These are phyloP conservation scores for Cephus sareptanus DNA, from an alignment of 2,888 invertebrate genomes.

Conservation along the genomic window DNA sequence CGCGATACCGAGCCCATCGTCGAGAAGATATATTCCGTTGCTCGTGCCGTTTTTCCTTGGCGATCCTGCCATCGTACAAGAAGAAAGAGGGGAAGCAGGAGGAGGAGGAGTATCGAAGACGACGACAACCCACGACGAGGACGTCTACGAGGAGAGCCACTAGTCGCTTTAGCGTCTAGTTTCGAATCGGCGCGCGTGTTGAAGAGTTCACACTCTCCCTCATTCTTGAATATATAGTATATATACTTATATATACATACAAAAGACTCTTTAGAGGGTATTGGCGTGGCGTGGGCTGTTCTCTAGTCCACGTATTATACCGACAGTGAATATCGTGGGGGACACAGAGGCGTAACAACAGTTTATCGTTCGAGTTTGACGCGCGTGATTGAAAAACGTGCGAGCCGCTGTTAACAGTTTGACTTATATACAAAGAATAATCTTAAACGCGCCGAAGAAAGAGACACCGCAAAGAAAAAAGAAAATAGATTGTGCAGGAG, in stretches of 20 bases:
- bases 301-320: background rate
- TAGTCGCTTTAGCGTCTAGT: background rate
- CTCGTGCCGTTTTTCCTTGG: background rate
- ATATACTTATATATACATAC: background rate
- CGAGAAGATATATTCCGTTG: background rate
- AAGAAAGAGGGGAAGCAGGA: background rate
- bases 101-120: background rate
- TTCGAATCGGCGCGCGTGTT: background rate
- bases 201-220: background rate
- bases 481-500: constrained; percentile 4
- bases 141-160: background rate
- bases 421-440: background rate
- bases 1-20: background rate
- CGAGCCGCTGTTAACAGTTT: background rate
- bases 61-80: background rate
- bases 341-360: background rate
- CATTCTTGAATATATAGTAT: background rate
- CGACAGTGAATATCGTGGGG: background rate
- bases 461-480: background rate
- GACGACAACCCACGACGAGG: background rate
- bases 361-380: background rate
- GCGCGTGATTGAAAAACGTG: background rate
- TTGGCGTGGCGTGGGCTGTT: background rate
- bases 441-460: background rate
- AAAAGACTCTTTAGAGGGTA: background rate